Evolutionary conservation across 2,888 invertebrate species (phyloP).

Genomic region (Troglohyphantes excavatus): DNA sequence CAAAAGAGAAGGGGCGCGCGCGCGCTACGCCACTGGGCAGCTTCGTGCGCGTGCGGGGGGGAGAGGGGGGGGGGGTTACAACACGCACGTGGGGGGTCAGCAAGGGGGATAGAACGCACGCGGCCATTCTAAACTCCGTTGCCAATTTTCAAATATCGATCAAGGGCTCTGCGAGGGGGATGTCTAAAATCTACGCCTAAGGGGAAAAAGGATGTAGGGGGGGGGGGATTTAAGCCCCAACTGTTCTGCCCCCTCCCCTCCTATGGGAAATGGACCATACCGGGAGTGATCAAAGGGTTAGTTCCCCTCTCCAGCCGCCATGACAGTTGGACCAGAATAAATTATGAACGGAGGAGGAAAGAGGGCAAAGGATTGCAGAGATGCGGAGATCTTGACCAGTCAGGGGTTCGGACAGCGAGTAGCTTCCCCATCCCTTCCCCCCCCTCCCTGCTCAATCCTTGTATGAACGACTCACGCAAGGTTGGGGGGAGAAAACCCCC

Average conservation of each 20-base stretch:
- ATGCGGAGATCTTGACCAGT: slow-evolving; percentile 70
- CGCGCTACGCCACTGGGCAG: slow-evolving; percentile 68
- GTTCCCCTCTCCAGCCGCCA: slow-evolving; percentile 68
- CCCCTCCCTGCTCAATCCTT: background rate
- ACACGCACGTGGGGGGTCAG: slow-evolving; percentile 27
- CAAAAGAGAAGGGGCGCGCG: slow-evolving; percentile 58
- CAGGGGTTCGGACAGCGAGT: slow-evolving; percentile 19
- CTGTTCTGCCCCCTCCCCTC: slow-evolving; percentile 65
- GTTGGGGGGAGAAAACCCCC: background rate
- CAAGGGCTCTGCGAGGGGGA: slow-evolving; percentile 59
- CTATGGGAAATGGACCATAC: slow-evolving; percentile 78
- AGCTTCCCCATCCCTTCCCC: background rate
- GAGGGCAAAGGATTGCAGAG: slow-evolving; percentile 54
- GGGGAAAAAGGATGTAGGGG: slow-evolving; percentile 69
- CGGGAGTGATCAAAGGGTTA: slow-evolving; percentile 78
- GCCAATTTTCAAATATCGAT: slow-evolving; percentile 78
- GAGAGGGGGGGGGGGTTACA: too few relatives aligned
- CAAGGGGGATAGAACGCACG: slow-evolving; percentile 26
- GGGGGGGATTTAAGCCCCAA: slow-evolving; percentile 52
- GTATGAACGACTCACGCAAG: slow-evolving; percentile 1
- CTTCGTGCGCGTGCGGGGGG: slow-evolving; percentile 62
- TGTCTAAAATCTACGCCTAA: slow-evolving; percentile 76
- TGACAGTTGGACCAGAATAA: slow-evolving; percentile 78
- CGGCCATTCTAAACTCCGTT: slow-evolving; percentile 75
- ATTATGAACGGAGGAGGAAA: slow-evolving; percentile 69